Evolutionary conservation across 2,888 invertebrate genomes (phyloP).

Genomic region (Andrena flavipes): DNA sequence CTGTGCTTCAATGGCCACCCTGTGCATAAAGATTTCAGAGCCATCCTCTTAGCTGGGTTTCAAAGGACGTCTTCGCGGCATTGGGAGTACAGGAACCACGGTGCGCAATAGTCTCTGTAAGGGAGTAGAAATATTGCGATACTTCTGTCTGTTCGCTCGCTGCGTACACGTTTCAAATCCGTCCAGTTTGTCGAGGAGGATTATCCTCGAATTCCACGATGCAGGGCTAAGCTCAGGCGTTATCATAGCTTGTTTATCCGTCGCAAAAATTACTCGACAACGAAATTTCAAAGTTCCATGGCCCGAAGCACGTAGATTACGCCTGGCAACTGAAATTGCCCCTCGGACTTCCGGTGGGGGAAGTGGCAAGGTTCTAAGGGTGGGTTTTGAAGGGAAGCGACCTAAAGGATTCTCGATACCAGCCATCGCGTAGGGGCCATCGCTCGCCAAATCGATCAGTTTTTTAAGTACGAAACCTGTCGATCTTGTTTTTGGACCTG

Average conservation of each 20-base stretch:
- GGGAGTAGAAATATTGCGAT: neutral
- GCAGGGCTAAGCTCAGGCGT: neutral
- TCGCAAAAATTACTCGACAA: slow-evolving; percentile 11
- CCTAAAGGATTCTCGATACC: neutral
- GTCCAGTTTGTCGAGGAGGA: neutral
- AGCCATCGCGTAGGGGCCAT: neutral
- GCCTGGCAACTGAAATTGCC: slow-evolving; percentile 47
- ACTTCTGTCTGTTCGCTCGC: neutral
- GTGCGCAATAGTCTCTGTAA: neutral
- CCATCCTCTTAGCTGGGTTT: neutral
- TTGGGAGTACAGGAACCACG: neutral
- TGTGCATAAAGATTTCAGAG: no score
- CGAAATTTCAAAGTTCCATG: slow-evolving; percentile 34
- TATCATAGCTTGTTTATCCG: slow-evolving; percentile 10
- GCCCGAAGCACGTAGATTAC: slow-evolving; percentile 32
- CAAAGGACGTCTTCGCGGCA: neutral
- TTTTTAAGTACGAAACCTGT: no score
- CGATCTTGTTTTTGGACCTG: no score
- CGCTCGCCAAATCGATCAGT: no score
- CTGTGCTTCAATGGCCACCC: no score
- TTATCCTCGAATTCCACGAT: neutral
- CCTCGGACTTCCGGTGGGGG: neutral
- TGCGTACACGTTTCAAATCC: neutral
- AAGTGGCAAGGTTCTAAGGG: no score
- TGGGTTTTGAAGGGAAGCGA: neutral